Percentiles rank a stretch among this genome's conserved stretches.
Evolutionary conservation across 2,888 invertebrate species (phyloP).

Genomic region (Caenorhabditis sp.): DNA sequence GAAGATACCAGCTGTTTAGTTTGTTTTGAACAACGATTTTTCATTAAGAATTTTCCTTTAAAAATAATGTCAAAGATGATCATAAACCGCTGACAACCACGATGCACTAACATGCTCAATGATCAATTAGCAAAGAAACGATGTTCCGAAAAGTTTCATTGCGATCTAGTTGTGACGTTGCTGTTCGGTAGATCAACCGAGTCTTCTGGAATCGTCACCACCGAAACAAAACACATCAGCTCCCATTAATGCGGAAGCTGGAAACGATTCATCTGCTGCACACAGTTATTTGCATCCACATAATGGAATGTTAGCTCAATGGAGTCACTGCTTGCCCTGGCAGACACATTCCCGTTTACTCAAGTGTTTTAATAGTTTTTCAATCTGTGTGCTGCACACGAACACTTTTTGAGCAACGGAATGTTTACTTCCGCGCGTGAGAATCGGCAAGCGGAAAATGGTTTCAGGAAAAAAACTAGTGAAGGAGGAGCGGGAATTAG

Average conservation of each 20-base stretch:
- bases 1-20: too few relatives aligned
- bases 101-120: not conserved
- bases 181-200: too few relatives aligned
- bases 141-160: too few relatives aligned
- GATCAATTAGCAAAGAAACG: not conserved
- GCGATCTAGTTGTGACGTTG: too few relatives aligned
- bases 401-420: conserved; percentile 36
- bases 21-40: too few relatives aligned
- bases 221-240: not conserved
- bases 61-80: too few relatives aligned
- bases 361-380: conserved; percentile 50
- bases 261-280: not conserved
- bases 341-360: conserved; percentile 37
- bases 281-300: conserved; percentile 10
- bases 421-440: conserved; percentile 38
- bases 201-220: too few relatives aligned
- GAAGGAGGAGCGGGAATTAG: conserved; percentile 14
- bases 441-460: conserved; percentile 25
- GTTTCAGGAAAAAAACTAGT: conserved; percentile 30
- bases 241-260: not conserved
- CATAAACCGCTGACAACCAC: too few relatives aligned
- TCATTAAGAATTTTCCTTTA: too few relatives aligned
- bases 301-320: conserved; percentile 3
- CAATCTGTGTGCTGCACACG: conserved; percentile 31
- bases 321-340: conserved; percentile 8